These are phyloP conservation scores for Plecotus auritus DNA, from an alignment of 2,113 vertebrate species.

Conservation along the genomic window DNA sequence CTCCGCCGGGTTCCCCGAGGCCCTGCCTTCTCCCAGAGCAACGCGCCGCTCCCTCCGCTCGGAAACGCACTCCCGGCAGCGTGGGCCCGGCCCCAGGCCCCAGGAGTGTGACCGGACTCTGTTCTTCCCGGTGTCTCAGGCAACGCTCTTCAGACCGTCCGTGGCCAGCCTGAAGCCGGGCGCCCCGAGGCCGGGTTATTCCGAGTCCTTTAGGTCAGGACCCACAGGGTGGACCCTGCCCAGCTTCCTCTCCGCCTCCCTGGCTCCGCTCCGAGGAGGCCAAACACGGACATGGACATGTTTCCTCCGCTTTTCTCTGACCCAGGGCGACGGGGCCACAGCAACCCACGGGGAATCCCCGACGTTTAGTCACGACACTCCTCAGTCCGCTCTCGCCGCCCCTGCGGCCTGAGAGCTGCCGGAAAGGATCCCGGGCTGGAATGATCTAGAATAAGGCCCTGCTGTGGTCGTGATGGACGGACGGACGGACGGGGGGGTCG, in stretches of 20 bases:
- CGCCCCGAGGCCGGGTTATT: background rate
- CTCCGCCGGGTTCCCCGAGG: background rate
- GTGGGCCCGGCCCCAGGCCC: background rate
- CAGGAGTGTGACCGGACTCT: rapidly evolving
- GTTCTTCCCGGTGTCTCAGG: background rate
- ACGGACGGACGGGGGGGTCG: rapidly evolving
- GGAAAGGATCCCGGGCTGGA: background rate
- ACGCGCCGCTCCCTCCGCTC: background rate
- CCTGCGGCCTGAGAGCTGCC: background rate
- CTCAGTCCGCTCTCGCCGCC: background rate
- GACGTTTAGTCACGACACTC: background rate
- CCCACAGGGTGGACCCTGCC: background rate
- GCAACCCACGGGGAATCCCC: background rate
- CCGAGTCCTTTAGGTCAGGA: background rate
- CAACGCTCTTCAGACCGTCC: background rate
- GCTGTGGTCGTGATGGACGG: rapidly evolving
- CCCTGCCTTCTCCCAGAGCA: background rate
- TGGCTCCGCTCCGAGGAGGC: background rate
- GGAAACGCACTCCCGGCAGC: background rate
- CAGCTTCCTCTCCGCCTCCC: background rate
- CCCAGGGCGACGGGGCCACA: rapidly evolving
- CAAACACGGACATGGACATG: background rate
- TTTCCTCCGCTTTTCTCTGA: background rate
- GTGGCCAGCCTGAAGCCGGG: background rate
- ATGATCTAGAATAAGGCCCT: too few species aligned